These are phyloP conservation scores for Bilobella aurantiaca DNA, from an alignment of 1,140 invertebrate genomes.

Conservation along the genomic window DNA sequence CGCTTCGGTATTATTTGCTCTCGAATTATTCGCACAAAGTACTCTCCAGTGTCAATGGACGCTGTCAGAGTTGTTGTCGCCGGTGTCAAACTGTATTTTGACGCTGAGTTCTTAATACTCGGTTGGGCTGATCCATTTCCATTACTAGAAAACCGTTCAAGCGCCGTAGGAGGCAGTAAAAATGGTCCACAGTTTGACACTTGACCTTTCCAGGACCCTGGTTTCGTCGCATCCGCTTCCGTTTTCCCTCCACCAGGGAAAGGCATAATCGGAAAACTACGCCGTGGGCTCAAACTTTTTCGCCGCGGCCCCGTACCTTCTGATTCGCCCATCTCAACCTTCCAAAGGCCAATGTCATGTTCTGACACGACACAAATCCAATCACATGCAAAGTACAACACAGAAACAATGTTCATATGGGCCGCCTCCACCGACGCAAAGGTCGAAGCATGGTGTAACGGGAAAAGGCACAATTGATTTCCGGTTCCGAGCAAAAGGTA, in stretches of 20 bases:
- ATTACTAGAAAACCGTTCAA: background rate
- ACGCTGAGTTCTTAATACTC: background rate
- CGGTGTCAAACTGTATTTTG: background rate
- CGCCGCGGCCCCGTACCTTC: slow-evolving; percentile 7
- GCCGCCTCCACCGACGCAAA: slow-evolving; percentile 16
- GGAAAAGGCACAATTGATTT: slow-evolving; percentile 21
- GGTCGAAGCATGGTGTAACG: slow-evolving; percentile 14
- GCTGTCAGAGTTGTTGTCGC: background rate
- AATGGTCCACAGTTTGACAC: background rate
- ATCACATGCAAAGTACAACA: slow-evolving; percentile 13
- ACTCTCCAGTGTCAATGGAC: slow-evolving; percentile 16
- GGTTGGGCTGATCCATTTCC: background rate
- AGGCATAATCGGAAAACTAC: slow-evolving; percentile 8
- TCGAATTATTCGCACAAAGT: slow-evolving; percentile 11
- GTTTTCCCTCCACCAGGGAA: background rate
- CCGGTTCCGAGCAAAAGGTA: slow-evolving; percentile 19
- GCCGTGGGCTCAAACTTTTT: slow-evolving; percentile 15
- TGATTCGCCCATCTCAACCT: slow-evolving; percentile 12
- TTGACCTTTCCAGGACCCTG: background rate
- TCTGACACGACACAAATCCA: slow-evolving; percentile 25
- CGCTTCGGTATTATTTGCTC: slow-evolving; percentile 19
- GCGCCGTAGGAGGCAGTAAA: background rate
- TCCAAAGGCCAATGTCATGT: slow-evolving; percentile 30
- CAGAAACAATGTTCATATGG: slow-evolving; percentile 19
- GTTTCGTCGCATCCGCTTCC: background rate